These are phyloP conservation scores for Trypoxylus dichotomus DNA, from an alignment of 1,140 invertebrate genomes.

Conservation along the genomic window DNA sequence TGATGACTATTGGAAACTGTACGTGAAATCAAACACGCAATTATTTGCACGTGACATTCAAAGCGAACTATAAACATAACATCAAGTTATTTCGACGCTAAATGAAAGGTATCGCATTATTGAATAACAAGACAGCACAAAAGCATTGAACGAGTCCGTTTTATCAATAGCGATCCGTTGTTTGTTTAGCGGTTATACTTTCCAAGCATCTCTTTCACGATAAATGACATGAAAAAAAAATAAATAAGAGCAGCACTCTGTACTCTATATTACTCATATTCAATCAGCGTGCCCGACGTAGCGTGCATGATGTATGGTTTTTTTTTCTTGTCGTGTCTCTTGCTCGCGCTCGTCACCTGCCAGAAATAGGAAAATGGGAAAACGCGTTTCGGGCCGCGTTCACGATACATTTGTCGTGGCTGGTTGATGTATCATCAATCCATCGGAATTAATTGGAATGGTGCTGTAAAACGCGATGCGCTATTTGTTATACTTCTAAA, in stretches of 20 bases:
- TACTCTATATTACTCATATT: constrained; percentile 3
- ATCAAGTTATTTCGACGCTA: too few species aligned
- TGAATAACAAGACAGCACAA: too few species aligned
- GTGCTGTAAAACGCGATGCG: not conserved
- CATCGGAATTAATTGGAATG: not conserved
- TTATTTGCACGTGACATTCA: too few species aligned
- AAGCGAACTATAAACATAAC: too few species aligned
- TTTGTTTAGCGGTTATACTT: not conserved
- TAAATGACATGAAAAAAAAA: constrained; percentile 4
- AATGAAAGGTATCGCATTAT: too few species aligned
- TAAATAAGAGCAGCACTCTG: not conserved
- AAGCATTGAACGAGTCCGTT: too few species aligned
- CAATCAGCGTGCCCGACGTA: not conserved
- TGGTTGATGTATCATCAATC: not conserved
- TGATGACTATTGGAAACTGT: too few species aligned
- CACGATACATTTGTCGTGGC: not conserved
- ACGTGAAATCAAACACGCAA: too few species aligned
- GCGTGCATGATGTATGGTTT: constrained; percentile 5
- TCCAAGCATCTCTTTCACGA: not conserved
- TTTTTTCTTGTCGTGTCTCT: not conserved
- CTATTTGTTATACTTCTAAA: not conserved
- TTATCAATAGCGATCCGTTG: too few species aligned
- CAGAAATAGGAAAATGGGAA: not conserved
- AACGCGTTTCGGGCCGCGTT: not conserved
- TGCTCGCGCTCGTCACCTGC: not conserved